phyloP scores from a whole-genome alignment of 2,888 invertebrate species.

The Andrena marginata region DNA sequence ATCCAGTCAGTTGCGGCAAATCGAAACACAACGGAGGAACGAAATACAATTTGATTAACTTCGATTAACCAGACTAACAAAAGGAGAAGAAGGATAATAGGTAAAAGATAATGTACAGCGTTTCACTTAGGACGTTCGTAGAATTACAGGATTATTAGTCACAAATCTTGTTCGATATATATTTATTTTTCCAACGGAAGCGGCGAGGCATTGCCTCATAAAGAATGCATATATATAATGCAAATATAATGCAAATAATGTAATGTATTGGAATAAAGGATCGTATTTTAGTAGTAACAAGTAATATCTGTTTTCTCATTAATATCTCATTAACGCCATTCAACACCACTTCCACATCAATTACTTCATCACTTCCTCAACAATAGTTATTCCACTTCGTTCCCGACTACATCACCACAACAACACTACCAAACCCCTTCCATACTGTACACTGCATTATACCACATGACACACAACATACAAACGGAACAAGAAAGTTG shows the following conservation, averaged over 20 bases:
- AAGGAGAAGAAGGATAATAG: neutral
- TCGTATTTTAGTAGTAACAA: conserved; percentile 63
- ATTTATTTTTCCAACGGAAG: conserved; percentile 63
- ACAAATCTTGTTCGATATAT: conserved; percentile 20
- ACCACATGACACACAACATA: too few relatives aligned
- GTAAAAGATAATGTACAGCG: neutral
- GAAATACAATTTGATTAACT: conserved; percentile 22
- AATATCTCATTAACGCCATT: neutral
- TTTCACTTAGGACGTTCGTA: neutral
- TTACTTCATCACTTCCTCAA: too few relatives aligned
- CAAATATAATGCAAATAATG: conserved; percentile 15
- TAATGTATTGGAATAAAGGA: conserved; percentile 53
- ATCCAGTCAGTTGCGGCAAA: conserved; percentile 65
- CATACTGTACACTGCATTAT: too few relatives aligned
- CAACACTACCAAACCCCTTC: too few relatives aligned
- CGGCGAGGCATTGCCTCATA: neutral
- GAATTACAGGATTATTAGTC: neutral
- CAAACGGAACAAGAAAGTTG: too few relatives aligned
- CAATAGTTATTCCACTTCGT: too few relatives aligned
- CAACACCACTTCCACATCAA: too few relatives aligned
- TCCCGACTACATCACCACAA: too few relatives aligned
- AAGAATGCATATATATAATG: neutral
- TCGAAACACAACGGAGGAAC: conserved; percentile 32
- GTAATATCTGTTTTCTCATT: neutral
- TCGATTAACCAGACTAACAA: too few relatives aligned